phyloP scores from a whole-genome alignment of 2,797 vertebrate genomes.

The Poecile montanus region DNA sequence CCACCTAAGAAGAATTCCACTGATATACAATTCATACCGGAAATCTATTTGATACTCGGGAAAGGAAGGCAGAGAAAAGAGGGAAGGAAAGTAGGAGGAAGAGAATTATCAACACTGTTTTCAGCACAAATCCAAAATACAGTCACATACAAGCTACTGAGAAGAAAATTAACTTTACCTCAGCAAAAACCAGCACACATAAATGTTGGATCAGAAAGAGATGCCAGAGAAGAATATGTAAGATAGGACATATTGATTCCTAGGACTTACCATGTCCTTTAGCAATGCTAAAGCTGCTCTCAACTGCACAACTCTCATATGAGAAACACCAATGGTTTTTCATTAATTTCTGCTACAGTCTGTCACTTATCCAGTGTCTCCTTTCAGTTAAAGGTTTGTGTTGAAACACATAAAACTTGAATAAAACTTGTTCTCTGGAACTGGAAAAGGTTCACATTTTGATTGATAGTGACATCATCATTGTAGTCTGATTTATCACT shows the following conservation, averaged over 20 bases:
- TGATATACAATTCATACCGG: slow-evolving; percentile 63
- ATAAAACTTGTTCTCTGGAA: neutral
- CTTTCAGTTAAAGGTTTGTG: neutral
- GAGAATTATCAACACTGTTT: neutral
- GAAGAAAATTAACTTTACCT: neutral
- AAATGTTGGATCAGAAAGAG: neutral
- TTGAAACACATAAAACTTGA: neutral
- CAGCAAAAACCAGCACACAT: neutral
- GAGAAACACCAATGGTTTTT: neutral
- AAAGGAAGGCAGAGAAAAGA: slow-evolving; percentile 42
- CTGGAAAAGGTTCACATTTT: neutral
- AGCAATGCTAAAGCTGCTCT: neutral
- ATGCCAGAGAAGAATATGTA: neutral
- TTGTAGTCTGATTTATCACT: neutral
- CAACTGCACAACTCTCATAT: neutral
- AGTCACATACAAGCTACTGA: neutral
- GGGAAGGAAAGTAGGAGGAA: neutral
- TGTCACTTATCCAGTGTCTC: neutral
- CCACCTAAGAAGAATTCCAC: slow-evolving; percentile 69
- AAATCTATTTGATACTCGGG: slow-evolving; percentile 69
- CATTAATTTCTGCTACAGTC: neutral
- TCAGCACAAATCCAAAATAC: neutral
- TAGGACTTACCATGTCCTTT: neutral
- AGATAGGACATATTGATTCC: neutral
- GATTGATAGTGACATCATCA: neutral